A percentile compares a stretch with the other conserved stretches of the same genome.
These are phyloP conservation scores for Virgularia gustaviana DNA, from an alignment of 92 coral and sea anemone genomes.

Conservation along the genomic window DNA sequence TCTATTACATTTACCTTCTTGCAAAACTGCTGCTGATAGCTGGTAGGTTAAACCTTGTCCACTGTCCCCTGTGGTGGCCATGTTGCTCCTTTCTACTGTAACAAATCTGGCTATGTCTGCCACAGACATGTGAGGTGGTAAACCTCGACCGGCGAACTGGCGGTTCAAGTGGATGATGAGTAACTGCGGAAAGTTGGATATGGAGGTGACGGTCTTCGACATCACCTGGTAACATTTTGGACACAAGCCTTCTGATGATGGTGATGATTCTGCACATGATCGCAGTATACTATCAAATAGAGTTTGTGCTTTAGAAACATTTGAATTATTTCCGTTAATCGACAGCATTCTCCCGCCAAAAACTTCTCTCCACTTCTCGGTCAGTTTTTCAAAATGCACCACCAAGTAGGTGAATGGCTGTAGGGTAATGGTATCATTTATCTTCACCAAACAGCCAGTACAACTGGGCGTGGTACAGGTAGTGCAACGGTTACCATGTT, in stretches of 20 bases:
- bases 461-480: background rate
- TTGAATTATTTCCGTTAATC: background rate
- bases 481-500: conserved; percentile 10
- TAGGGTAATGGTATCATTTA: conserved; percentile 12
- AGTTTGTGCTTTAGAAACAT: background rate
- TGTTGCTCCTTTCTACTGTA: background rate
- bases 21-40: conserved; percentile 9
- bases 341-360: background rate
- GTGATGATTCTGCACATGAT: conserved; percentile 8
- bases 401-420: conserved; percentile 3
- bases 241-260: conserved; percentile 2
- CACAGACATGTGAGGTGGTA: background rate
- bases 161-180: conserved; percentile 22
- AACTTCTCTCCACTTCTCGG: conserved; percentile 2
- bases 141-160: conserved; percentile 2
- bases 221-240: conserved; percentile 13
- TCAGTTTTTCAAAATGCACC: conserved; percentile 22
- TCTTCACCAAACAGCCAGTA: conserved; percentile 13
- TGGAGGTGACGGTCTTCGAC: conserved; percentile 12
- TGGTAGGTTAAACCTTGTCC: conserved; percentile 6
- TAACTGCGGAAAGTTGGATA: conserved; percentile 15
- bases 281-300: conserved; percentile 22
- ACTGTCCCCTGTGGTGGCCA: background rate
- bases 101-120: conserved; percentile 27
- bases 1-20: background rate